Evolutionary conservation across 2,888 invertebrate genomes (phyloP).

Genomic region (Oscheius myriophilus): DNA sequence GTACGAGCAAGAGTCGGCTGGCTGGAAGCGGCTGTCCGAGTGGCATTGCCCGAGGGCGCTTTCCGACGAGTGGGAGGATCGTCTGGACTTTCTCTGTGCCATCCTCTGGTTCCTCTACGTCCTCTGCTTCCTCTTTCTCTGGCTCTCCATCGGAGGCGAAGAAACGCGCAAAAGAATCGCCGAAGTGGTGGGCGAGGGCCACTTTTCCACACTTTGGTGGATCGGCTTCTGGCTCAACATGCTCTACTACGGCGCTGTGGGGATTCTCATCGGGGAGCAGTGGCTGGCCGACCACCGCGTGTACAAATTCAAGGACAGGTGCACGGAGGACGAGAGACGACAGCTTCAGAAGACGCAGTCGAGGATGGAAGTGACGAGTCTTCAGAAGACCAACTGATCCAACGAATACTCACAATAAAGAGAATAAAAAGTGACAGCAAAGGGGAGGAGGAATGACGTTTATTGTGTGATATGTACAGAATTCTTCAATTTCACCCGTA

Average conservation of each 20-base stretch:
- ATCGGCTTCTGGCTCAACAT: slow-evolving; percentile 55
- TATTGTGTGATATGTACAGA: too few species aligned
- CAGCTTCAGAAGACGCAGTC: neutral
- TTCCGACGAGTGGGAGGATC: slow-evolving; percentile 21
- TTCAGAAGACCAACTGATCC: too few species aligned
- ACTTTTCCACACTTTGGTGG: slow-evolving; percentile 40
- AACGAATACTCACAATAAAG: too few species aligned
- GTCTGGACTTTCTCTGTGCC: slow-evolving; percentile 18
- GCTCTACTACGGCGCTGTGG: slow-evolving; percentile 50
- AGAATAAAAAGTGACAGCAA: too few species aligned
- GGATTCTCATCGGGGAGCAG: slow-evolving; percentile 38
- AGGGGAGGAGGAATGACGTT: too few species aligned
- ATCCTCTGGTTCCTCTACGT: slow-evolving; percentile 20
- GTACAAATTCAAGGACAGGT: slow-evolving; percentile 35
- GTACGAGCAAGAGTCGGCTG: slow-evolving; percentile 12
- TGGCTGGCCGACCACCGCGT: slow-evolving; percentile 51
- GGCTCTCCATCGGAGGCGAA: neutral
- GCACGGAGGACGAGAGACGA: slow-evolving; percentile 5
- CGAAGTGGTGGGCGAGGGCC: slow-evolving; percentile 2
- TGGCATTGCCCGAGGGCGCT: neutral
- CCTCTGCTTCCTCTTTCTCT: neutral
- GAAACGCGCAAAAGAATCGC: neutral
- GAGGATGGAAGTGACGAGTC: too few species aligned
- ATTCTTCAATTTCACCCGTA: too few species aligned
- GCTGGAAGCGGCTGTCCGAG: slow-evolving; percentile 7